phyloP scores from a whole-genome alignment of 2,113 vertebrate species.

The Brachyhypopomus occidentalis region DNA sequence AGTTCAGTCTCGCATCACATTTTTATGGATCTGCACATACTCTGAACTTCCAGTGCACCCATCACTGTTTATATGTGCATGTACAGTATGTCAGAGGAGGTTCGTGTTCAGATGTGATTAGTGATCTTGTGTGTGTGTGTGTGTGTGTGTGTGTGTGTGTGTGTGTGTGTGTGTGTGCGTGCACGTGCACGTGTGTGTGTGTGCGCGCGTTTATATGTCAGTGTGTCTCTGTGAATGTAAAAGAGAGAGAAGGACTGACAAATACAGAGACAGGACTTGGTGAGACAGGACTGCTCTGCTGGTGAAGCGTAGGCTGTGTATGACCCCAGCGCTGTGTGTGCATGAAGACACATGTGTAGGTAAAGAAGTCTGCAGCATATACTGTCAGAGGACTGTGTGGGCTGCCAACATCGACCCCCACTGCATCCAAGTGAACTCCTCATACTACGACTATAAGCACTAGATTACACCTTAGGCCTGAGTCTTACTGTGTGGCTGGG shows the following conservation, averaged over 20 bases:
- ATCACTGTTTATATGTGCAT: background rate
- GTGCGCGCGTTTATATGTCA: background rate
- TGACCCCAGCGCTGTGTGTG: conserved; percentile 59
- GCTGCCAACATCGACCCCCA: background rate
- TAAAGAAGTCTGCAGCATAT: background rate
- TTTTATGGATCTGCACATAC: background rate
- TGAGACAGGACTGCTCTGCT: background rate
- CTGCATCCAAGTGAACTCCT: background rate
- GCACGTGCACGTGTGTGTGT: too few species aligned
- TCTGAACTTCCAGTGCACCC: background rate
- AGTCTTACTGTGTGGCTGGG: background rate
- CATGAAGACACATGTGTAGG: conserved; percentile 67
- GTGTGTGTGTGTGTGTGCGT: too few species aligned
- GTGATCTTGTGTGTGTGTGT: background rate
- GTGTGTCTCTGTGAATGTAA: conserved; percentile 4
- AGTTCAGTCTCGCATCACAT: background rate
- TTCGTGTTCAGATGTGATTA: too few species aligned
- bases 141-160: background rate
- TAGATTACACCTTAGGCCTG: background rate
- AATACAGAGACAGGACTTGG: conserved; percentile 42
- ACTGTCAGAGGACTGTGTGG: conserved; percentile 23
- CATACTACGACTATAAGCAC: background rate
- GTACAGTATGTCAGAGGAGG: too few species aligned
- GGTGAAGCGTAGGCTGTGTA: conserved; percentile 29
- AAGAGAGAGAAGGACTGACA: conserved; percentile 46